Evolutionary conservation across 1,140 invertebrate species (phyloP).

Genomic region (Dreissena polymorpha): DNA sequence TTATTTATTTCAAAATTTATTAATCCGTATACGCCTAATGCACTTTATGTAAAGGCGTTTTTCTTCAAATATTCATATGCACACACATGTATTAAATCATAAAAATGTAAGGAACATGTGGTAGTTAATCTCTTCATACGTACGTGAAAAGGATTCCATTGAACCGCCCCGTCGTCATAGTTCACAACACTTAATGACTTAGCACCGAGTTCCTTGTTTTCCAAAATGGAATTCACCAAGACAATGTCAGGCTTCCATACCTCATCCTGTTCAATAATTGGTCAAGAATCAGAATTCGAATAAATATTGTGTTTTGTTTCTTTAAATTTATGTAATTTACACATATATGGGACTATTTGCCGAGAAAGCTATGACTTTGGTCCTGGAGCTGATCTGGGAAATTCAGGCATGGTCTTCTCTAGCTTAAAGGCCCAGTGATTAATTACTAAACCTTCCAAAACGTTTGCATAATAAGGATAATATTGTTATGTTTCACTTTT

Average conservation of each 20-base stretch:
- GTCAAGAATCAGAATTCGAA: neutral
- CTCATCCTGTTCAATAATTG: constrained; percentile 1
- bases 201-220: neutral
- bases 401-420: neutral
- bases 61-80: too few species aligned
- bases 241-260: constrained; percentile 17
- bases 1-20: too few species aligned
- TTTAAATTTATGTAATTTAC: neutral
- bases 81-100: neutral
- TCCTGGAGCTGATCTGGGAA: neutral
- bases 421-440: too few species aligned
- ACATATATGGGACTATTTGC: too few species aligned
- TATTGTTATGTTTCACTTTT: too few species aligned
- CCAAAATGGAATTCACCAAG: neutral
- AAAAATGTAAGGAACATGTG: neutral
- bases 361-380: too few species aligned
- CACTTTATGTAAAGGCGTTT: neutral
- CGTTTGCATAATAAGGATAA: too few species aligned
- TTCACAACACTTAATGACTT: neutral
- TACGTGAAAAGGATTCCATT: constrained; percentile 14
- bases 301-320: neutral
- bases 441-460: too few species aligned
- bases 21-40: neutral
- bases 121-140: neutral
- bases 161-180: neutral